These are phyloP conservation scores for Glandiceps talaboti DNA, from an alignment of 53 echinoderm and acorn worm genomes.

Conservation along the genomic window DNA sequence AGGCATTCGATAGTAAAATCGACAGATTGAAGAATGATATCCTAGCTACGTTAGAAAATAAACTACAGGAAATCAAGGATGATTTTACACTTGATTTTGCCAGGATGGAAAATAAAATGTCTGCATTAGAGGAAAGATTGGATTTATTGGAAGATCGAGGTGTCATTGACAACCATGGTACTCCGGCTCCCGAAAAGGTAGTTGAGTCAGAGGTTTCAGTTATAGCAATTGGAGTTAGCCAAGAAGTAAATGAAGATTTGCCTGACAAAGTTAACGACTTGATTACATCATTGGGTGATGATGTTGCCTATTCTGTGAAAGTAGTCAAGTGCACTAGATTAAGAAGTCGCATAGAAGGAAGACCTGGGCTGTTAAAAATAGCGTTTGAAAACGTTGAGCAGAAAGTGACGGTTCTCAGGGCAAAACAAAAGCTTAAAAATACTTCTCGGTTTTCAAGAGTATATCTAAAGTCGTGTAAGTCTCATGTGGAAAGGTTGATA, in stretches of 20 bases:
- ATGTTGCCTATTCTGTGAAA: background rate
- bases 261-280: background rate
- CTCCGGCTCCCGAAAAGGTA: background rate
- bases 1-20: background rate
- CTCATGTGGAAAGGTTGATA: background rate
- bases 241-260: background rate
- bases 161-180: background rate
- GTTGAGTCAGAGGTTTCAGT: background rate
- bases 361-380: background rate
- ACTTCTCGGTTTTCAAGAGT: background rate
- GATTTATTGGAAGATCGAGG: too few relatives aligned
- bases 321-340: background rate
- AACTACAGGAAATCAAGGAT: background rate
- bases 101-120: background rate
- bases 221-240: background rate
- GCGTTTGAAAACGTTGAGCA: background rate
- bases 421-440: background rate
- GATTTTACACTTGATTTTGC: background rate
- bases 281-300: background rate
- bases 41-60: background rate
- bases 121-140: background rate
- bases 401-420: background rate
- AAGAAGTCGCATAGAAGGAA: background rate
- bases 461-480: background rate
- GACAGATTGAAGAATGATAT: background rate